Conservation (phyloP, 1,140 invertebrate species). For the Euschistus heros region DNA sequence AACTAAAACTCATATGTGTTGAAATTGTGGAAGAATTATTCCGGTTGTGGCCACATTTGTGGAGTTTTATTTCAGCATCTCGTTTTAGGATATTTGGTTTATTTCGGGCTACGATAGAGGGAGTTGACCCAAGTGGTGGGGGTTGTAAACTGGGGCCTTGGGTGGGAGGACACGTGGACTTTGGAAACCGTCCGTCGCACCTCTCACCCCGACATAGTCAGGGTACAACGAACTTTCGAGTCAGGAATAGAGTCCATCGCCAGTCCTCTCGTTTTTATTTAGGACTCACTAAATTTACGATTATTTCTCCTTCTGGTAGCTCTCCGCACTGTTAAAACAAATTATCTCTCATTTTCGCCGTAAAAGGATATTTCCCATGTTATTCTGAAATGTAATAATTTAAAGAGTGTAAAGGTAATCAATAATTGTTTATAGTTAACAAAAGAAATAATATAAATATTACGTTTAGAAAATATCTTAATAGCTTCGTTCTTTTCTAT, state of each 20-base stretch:
- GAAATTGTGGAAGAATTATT: background rate
- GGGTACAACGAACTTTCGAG: slow-evolving; percentile 5
- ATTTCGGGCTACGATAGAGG: slow-evolving; percentile 4
- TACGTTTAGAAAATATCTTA: no score
- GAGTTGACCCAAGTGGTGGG: slow-evolving; percentile 9
- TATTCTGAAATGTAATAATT: no score
- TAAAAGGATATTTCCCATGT: no score
- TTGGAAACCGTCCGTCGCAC: background rate
- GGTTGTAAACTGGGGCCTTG: slow-evolving; percentile 1
- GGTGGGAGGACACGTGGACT: background rate
- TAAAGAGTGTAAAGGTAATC: no score
- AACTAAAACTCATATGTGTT: no score
- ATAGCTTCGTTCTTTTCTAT: no score
- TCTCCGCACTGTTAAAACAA: background rate
- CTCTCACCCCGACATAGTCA: background rate
- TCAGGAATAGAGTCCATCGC: slow-evolving; percentile 4
- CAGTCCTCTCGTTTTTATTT: slow-evolving; percentile 8
- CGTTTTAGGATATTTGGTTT: background rate
- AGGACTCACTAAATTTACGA: slow-evolving; percentile 3
- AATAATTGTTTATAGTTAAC: no score
- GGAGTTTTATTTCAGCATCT: background rate
- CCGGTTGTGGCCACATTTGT: background rate
- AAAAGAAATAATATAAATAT: no score
- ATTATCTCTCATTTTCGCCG: no score
- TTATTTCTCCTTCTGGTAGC: background rate